Conservation (phyloP, 1,140 invertebrate genomes). For the Lepidurus packardi region DNA sequence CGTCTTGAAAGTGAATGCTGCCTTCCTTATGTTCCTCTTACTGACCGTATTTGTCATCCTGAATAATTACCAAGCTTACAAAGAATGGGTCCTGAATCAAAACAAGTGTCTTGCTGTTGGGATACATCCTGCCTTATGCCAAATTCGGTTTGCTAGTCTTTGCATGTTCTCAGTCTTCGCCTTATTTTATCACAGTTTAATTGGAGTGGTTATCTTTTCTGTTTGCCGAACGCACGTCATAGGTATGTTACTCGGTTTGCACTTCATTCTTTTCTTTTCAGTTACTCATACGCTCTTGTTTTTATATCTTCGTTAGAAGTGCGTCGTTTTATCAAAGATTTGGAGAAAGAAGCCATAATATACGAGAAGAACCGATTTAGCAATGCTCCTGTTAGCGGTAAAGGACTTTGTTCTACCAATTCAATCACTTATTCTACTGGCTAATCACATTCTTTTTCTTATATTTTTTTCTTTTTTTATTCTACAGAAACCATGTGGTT, state of each 20-base stretch:
- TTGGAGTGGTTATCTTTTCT: constrained; percentile 32
- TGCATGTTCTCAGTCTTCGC: constrained; percentile 33
- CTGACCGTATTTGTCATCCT: constrained; percentile 30
- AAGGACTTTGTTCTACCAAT: constrained; percentile 13
- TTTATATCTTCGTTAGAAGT: constrained; percentile 1
- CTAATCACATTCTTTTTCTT: too few species aligned
- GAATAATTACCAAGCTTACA: constrained; percentile 27
- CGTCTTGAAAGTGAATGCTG: constrained; percentile 32
- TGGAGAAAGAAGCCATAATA: constrained; percentile 30
- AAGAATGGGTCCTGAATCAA: constrained; percentile 24
- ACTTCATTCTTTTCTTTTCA: neutral
- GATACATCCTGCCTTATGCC: constrained; percentile 24
- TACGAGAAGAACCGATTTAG: constrained; percentile 32
- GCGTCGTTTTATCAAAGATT: constrained; percentile 32
- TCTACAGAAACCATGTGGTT: constrained; percentile 27
- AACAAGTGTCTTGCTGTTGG: constrained; percentile 26
- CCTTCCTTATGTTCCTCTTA: constrained; percentile 33
- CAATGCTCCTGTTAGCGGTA: neutral
- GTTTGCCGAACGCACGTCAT: constrained; percentile 33
- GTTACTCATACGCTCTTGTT: neutral
- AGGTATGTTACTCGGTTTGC: constrained; percentile 12
- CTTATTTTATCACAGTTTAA: constrained; percentile 30
- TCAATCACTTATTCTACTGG: neutral
- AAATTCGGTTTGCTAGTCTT: constrained; percentile 29
- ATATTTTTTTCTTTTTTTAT: neutral